Evolutionary conservation across 2,113 vertebrate genomes (phyloP).

Genomic region (Proteles cristata): DNA sequence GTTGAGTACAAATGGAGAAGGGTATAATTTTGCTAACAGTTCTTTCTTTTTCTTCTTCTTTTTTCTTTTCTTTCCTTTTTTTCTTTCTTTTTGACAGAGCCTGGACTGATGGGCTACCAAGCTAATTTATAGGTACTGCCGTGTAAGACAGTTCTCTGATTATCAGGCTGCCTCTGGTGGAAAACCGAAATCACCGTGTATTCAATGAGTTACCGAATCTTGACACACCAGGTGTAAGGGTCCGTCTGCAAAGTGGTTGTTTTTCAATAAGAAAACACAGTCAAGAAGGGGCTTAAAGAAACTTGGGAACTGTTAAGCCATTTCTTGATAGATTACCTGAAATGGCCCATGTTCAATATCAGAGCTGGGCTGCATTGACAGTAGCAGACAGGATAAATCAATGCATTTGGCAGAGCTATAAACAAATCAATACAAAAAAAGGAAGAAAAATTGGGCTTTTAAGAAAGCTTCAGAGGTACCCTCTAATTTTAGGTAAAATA

Average conservation of each 20-base stretch:
- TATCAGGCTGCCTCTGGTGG: conserved; percentile 64
- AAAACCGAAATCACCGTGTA: conserved; percentile 59
- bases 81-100: conserved; percentile 27
- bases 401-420: conserved; percentile 56
- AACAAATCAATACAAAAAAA: conserved; percentile 69
- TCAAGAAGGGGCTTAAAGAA: conserved; percentile 52
- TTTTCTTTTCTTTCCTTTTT: background rate
- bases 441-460: conserved; percentile 64
- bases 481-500: conserved; percentile 51
- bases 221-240: conserved; percentile 38
- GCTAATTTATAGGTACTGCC: conserved; percentile 71
- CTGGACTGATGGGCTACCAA: conserved; percentile 27
- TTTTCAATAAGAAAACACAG: conserved; percentile 56
- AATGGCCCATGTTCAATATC: conserved; percentile 59
- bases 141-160: conserved; percentile 65
- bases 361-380: conserved; percentile 54
- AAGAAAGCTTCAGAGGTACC: conserved; percentile 40
- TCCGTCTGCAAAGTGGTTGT: conserved; percentile 45
- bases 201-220: conserved; percentile 60
- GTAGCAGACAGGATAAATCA: conserved; percentile 64
- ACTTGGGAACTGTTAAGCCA: conserved; percentile 38
- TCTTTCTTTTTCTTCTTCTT: background rate
- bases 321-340: conserved; percentile 50
- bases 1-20: conserved; percentile 64
- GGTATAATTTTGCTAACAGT: conserved; percentile 66